Evolutionary conservation across 2,113 vertebrate genomes (phyloP).

Genomic region (Semicossyphus pulcher): DNA sequence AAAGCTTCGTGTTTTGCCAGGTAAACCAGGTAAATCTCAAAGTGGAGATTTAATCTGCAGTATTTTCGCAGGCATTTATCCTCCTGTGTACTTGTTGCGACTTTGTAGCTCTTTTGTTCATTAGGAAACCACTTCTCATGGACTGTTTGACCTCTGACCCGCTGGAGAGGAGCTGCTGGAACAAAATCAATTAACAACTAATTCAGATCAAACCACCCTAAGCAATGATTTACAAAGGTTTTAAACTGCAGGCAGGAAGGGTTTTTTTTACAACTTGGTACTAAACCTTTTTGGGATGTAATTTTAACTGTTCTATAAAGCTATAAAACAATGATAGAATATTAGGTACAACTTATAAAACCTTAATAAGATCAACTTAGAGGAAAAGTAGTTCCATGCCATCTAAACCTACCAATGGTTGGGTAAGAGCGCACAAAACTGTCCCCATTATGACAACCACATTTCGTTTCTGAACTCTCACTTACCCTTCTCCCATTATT

Average conservation of each 20-base stretch:
- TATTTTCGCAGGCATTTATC: background rate
- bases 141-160: background rate
- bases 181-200: background rate
- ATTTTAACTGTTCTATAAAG: too few relatives aligned
- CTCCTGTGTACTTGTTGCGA: background rate
- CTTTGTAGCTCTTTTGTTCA: background rate
- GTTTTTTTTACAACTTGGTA: background rate
- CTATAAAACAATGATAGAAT: background rate
- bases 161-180: background rate
- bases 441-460: slow-evolving; percentile 9
- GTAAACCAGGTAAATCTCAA: too few relatives aligned
- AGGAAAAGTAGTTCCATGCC: background rate
- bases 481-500: slow-evolving; percentile 23
- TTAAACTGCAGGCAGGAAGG: background rate
- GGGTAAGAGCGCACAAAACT: background rate
- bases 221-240: background rate
- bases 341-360: background rate
- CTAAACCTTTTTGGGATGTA: too few relatives aligned
- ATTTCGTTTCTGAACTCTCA: slow-evolving; percentile 28
- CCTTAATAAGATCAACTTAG: background rate
- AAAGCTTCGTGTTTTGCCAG: background rate
- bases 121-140: background rate
- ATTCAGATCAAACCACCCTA: background rate
- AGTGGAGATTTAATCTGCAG: background rate
- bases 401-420: background rate